Evolutionary conservation across 2,113 vertebrate genomes (phyloP).

Genomic region (Mustela nigripes): DNA sequence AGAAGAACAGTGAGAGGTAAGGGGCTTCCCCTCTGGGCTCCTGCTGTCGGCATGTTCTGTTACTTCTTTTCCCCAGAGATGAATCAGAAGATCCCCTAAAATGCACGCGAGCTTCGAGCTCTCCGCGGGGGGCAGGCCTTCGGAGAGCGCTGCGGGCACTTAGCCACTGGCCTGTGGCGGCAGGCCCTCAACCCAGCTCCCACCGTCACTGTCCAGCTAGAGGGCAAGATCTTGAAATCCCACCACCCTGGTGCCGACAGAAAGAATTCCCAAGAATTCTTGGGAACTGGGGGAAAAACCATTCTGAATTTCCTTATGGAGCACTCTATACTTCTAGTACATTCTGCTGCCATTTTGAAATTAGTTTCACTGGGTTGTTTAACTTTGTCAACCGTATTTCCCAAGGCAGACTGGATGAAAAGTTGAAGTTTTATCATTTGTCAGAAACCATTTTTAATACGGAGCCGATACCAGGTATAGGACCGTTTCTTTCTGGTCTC

Average conservation of each 20-base stretch:
- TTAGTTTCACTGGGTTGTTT: not conserved
- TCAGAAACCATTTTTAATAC: not conserved
- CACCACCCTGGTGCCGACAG: accelerated
- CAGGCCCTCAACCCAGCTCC: not conserved
- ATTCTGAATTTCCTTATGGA: accelerated
- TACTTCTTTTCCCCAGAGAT: not conserved
- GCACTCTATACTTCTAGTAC: accelerated
- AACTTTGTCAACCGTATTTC: not conserved
- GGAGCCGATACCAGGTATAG: not conserved
- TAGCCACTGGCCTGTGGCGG: accelerated
- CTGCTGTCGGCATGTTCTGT: accelerated
- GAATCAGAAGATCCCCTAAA: accelerated
- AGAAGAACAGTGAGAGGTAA: constrained; percentile 97
- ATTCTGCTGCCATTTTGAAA: not conserved
- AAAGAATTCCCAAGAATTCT: not conserved
- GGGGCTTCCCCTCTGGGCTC: not conserved
- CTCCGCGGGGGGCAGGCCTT: accelerated
- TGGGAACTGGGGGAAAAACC: not conserved
- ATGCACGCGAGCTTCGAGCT: accelerated
- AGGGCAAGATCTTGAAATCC: accelerated
- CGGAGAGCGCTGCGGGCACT: accelerated
- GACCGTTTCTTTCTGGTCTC: not conserved
- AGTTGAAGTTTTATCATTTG: not conserved
- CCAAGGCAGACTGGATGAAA: not conserved
- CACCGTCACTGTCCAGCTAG: accelerated